Conservation (phyloP, 2,888 invertebrate genomes). For the Tenthredo livida region DNA sequence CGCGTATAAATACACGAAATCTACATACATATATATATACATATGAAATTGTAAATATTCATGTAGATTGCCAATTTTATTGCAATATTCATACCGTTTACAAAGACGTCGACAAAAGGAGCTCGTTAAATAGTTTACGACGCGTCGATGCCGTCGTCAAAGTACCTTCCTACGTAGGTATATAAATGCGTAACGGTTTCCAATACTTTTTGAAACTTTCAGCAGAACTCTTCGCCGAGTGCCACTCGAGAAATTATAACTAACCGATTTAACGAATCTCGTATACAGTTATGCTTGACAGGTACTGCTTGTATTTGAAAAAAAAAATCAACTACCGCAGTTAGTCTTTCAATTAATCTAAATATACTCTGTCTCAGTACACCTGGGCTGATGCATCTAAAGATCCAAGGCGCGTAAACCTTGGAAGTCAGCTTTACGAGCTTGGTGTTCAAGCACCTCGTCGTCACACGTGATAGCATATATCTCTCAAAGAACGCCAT, state of each 20-base stretch:
- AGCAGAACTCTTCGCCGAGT: not conserved
- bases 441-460: not conserved
- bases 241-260: constrained; percentile 32
- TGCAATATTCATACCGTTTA: constrained; percentile 75
- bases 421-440: constrained; percentile 13
- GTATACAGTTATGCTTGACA: not conserved
- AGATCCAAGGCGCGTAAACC: not conserved
- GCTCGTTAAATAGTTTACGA: constrained; percentile 76
- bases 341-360: not conserved
- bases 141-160: constrained; percentile 43
- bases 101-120: constrained; percentile 71
- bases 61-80: constrained; percentile 64
- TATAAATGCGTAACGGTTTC: constrained; percentile 34
- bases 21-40: too few relatives aligned
- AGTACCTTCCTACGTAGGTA: not conserved
- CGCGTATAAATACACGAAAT: not conserved
- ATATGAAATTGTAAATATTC: not conserved
- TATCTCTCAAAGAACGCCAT: not conserved
- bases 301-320: not conserved
- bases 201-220: constrained; percentile 21
- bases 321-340: not conserved
- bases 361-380: not conserved
- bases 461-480: not conserved
- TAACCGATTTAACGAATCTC: constrained; percentile 26
- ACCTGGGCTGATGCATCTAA: not conserved